Conservation (phyloP, 2,888 invertebrate species). For the Nowickia ferox region DNA sequence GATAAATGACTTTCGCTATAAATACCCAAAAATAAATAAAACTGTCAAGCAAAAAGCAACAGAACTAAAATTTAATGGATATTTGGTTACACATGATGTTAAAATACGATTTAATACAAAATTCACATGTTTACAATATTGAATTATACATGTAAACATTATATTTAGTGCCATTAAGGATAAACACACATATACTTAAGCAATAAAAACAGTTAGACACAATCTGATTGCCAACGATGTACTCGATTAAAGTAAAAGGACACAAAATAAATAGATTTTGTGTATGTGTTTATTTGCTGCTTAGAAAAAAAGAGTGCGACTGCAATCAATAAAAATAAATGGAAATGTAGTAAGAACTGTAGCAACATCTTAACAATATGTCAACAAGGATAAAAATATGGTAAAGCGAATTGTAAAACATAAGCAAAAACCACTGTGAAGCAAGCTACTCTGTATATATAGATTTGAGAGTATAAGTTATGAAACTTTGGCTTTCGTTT, state of each 20-base stretch:
- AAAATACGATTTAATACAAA: constrained; percentile 48
- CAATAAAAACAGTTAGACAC: constrained; percentile 16
- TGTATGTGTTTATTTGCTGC: neutral
- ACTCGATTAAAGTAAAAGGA: neutral
- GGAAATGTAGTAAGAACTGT: constrained; percentile 45
- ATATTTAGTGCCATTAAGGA: constrained; percentile 60
- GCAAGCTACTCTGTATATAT: neutral
- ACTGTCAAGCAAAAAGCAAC: constrained; percentile 56
- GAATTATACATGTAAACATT: constrained; percentile 61
- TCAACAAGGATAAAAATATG: constrained; percentile 59
- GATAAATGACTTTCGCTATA: constrained; percentile 62
- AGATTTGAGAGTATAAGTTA: neutral
- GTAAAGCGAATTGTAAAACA: neutral
- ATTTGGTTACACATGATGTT: constrained; percentile 57
- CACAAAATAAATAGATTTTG: constrained; percentile 40
- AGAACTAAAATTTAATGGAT: constrained; percentile 57
- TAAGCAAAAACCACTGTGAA: neutral
- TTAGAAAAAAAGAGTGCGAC: constrained; percentile 13
- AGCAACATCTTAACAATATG: constrained; percentile 68
- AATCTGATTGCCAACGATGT: constrained; percentile 10
- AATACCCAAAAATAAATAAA: constrained; percentile 74
- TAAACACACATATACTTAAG: constrained; percentile 29
- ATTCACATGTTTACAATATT: constrained; percentile 42
- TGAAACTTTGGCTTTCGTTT: too few relatives aligned
- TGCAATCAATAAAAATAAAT: constrained; percentile 68